Conservation (phyloP, 2,113 vertebrate genomes). For the Myrmecobius fasciatus region DNA sequence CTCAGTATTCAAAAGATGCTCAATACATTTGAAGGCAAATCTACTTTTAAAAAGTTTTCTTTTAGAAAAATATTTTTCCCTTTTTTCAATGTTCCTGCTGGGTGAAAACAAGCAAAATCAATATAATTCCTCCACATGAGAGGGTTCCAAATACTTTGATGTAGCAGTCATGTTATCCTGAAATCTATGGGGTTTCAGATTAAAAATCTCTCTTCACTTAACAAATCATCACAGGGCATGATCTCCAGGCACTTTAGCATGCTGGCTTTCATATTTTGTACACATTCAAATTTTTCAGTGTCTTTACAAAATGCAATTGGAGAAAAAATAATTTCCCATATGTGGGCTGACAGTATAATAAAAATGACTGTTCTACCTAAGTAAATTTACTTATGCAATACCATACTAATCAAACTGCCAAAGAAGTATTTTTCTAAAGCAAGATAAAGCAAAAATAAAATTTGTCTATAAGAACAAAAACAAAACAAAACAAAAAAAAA, state of each 20-base stretch:
- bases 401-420: background rate
- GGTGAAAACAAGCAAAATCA: background rate
- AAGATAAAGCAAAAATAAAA: background rate
- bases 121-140: background rate
- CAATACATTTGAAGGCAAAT: background rate
- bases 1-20: background rate
- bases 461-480: background rate
- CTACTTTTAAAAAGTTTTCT: background rate
- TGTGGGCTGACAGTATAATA: background rate
- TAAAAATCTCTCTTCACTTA: background rate
- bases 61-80: background rate
- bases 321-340: background rate
- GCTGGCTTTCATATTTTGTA: background rate
- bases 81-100: background rate
- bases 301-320: background rate
- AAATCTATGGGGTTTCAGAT: too few relatives aligned
- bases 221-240: background rate
- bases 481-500: too few relatives aligned
- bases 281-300: background rate
- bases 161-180: too few relatives aligned
- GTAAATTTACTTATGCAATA: background rate
- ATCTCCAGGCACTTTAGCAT: background rate
- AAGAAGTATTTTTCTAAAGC: background rate
- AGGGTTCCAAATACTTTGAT: background rate
- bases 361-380: background rate